Percentiles rank a stretch among this genome's conserved stretches.
phyloP scores from a whole-genome alignment of 2,113 vertebrate genomes.

The Calypte anna region DNA sequence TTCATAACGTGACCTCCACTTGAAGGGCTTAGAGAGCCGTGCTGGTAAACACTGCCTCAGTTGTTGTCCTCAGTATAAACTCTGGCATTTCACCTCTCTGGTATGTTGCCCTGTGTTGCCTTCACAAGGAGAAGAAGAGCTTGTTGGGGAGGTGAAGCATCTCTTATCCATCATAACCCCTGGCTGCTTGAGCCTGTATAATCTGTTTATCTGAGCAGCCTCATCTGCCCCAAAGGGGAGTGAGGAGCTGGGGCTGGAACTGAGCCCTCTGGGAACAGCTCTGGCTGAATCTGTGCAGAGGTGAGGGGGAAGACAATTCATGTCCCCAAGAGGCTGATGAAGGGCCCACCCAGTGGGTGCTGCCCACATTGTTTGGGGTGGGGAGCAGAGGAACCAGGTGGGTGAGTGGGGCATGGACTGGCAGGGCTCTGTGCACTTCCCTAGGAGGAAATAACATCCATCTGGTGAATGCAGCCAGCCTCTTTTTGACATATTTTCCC shows the following conservation, averaged over 20 bases:
- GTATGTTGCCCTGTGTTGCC: neutral
- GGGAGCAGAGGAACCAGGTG: neutral
- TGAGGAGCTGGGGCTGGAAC: neutral
- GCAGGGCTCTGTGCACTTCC: neutral
- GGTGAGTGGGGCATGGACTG: accelerated
- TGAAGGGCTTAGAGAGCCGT: neutral
- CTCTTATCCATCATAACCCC: neutral
- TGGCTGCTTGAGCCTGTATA: neutral
- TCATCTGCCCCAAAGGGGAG: neutral
- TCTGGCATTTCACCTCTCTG: neutral
- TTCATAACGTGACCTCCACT: accelerated
- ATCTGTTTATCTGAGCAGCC: neutral
- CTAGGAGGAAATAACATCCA: neutral
- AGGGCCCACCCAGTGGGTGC: neutral
- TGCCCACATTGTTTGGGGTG: neutral
- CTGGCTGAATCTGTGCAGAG: neutral
- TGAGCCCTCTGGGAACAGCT: accelerated
- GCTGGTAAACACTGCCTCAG: neutral
- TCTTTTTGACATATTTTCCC: neutral
- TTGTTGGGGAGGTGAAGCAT: neutral
- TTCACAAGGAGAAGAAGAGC: neutral
- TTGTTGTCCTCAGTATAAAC: neutral
- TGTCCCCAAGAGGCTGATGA: neutral
- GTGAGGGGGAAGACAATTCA: neutral
- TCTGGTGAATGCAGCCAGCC: neutral